phyloP scores from a whole-genome alignment of 1,140 invertebrate genomes.

The Papilio machaon region DNA sequence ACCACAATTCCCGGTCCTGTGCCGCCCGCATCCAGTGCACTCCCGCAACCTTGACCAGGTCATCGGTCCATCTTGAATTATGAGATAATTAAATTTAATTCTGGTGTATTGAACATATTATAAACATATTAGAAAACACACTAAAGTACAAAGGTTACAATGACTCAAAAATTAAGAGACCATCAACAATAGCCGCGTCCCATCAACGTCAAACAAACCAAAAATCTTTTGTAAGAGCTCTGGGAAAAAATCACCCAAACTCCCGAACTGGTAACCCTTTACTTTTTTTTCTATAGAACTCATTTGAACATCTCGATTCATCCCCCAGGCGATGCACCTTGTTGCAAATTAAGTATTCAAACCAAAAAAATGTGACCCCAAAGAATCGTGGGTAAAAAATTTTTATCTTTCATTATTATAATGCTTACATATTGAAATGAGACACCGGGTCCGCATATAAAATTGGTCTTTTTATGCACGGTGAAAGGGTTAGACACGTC shows the following conservation, averaged over 20 bases:
- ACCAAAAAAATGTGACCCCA: conserved; percentile 73
- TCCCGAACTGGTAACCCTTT: conserved; percentile 55
- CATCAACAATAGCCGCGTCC: conserved; percentile 62
- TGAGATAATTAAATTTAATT: background rate
- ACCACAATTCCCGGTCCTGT: too few relatives aligned
- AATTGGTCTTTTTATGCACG: conserved; percentile 74
- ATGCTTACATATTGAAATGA: conserved; percentile 77
- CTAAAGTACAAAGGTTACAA: conserved; percentile 30
- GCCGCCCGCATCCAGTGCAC: too few relatives aligned
- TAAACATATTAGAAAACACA: conserved; percentile 28
- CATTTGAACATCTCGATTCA: conserved; percentile 71
- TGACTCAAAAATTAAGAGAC: conserved; percentile 47
- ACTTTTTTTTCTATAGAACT: conserved; percentile 73
- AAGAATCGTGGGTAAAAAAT: conserved; percentile 78
- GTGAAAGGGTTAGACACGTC: conserved; percentile 71
- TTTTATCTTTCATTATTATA: conserved; percentile 73
- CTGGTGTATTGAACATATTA: conserved; percentile 8
- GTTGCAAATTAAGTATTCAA: conserved; percentile 81
- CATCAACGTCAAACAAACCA: conserved; percentile 69
- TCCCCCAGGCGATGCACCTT: conserved; percentile 74
- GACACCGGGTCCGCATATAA: conserved; percentile 76
- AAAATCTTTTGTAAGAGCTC: conserved; percentile 66
- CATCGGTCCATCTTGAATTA: background rate
- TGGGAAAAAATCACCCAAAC: conserved; percentile 67
- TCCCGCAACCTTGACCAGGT: too few relatives aligned